These are phyloP conservation scores for Callorhinus ursinus DNA, from an alignment of 2,113 vertebrate genomes.

Conservation along the genomic window DNA sequence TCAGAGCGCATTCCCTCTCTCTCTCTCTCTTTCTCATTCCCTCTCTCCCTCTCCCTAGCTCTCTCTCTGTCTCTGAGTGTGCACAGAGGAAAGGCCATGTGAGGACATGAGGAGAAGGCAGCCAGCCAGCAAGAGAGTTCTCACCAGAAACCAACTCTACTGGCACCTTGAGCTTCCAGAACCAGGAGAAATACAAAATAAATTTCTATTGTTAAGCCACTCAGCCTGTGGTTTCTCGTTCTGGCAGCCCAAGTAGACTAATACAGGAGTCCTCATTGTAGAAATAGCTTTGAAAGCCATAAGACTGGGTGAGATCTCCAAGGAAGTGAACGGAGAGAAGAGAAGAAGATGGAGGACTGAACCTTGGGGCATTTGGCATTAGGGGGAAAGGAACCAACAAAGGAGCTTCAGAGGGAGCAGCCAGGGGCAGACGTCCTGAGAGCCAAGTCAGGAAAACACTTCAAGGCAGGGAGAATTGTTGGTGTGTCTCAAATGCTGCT, in stretches of 20 bases:
- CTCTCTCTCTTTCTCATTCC: neutral
- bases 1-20: neutral
- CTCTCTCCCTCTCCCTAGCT: too few relatives aligned
- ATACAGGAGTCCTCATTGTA: neutral
- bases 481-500: neutral
- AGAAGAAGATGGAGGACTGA: neutral
- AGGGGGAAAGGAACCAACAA: neutral
- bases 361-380: neutral
- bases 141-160: neutral
- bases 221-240: neutral
- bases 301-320: neutral
- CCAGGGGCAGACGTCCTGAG: neutral
- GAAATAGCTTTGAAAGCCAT: neutral
- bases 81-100: neutral
- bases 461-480: neutral
- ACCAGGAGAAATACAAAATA: neutral
- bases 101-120: neutral
- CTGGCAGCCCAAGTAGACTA: neutral
- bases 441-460: neutral
- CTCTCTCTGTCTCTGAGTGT: fast-evolving
- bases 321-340: neutral
- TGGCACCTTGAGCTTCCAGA: neutral
- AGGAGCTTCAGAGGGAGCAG: neutral
- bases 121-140: neutral
- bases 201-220: neutral